A percentile compares a stretch with the other conserved stretches of the same genome.
These are phyloP conservation scores for Rugalucina vietnamica DNA, from an alignment of 2,888 invertebrate genomes.

Conservation along the genomic window DNA sequence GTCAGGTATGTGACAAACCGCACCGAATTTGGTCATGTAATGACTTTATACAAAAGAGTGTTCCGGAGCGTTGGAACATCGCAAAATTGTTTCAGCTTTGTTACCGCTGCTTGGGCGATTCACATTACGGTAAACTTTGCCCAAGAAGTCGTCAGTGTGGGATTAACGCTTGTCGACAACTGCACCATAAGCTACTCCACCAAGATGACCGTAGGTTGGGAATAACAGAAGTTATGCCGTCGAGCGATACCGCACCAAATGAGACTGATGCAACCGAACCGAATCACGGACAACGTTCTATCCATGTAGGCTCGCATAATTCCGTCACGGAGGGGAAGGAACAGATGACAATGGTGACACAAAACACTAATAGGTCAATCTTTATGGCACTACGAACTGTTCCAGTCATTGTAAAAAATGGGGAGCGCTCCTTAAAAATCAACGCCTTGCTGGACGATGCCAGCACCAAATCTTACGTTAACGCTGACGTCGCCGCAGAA, in stretches of 20 bases:
- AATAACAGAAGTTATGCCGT: neutral
- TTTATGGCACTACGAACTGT: slow-evolving; percentile 1
- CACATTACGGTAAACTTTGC: slow-evolving; percentile 28
- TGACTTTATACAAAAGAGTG: neutral
- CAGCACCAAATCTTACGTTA: slow-evolving; percentile 16
- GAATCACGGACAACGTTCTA: neutral
- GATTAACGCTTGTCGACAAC: slow-evolving; percentile 12
- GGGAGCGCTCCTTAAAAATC: neutral
- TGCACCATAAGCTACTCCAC: slow-evolving; percentile 37
- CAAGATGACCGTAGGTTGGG: neutral
- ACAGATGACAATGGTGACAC: too few species aligned
- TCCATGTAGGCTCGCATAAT: too few species aligned
- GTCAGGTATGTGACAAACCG: slow-evolving; percentile 12
- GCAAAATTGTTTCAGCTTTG: slow-evolving; percentile 27
- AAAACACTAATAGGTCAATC: neutral
- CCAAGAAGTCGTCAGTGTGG: slow-evolving; percentile 1
- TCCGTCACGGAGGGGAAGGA: neutral
- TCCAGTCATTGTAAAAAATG: slow-evolving; percentile 1
- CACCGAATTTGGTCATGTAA: slow-evolving; percentile 34
- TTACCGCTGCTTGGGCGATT: slow-evolving; percentile 25
- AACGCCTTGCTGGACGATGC: slow-evolving; percentile 30
- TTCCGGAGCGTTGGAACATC: slow-evolving; percentile 16
- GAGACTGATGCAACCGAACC: neutral
- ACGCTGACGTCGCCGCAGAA: slow-evolving; percentile 1
- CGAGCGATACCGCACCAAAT: neutral